Percentiles rank a stretch among this genome's conserved stretches.
Conservation (phyloP, 2,888 invertebrate species). For the Drosophila gaucha region DNA sequence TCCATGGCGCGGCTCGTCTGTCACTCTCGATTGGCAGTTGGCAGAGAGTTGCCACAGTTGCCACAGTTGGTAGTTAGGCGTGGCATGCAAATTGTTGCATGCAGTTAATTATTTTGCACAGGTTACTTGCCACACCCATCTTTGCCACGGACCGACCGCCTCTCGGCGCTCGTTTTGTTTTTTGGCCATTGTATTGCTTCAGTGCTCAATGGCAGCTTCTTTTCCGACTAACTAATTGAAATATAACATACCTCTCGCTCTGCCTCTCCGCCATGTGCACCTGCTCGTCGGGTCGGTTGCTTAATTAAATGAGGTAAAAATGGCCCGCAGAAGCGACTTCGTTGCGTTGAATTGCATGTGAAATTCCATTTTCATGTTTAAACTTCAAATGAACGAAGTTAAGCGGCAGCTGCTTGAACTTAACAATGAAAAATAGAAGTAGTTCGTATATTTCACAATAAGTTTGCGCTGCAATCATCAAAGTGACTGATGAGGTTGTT, state of each 20-base stretch:
- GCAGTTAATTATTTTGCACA: conserved; percentile 79
- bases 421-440: conserved; percentile 3
- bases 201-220: conserved; percentile 38
- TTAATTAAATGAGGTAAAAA: conserved; percentile 70
- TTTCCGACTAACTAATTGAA: conserved; percentile 68
- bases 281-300: neutral
- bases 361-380: conserved; percentile 30
- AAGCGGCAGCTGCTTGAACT: conserved; percentile 3
- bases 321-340: conserved; percentile 36
- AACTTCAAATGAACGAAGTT: conserved; percentile 25
- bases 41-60: conserved; percentile 15
- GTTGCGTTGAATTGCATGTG: conserved; percentile 31
- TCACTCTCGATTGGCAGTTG: conserved; percentile 48
- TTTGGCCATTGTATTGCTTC: conserved; percentile 17
- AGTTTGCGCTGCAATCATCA: conserved; percentile 2
- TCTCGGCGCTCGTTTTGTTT: neutral
- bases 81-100: conserved; percentile 76
- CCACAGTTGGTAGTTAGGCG: conserved; percentile 61
- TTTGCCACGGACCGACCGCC: conserved; percentile 10
- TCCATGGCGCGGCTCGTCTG: conserved; percentile 29
- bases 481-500: conserved; percentile 8
- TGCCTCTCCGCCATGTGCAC: too few species aligned
- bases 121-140: conserved; percentile 54
- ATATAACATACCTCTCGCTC: conserved; percentile 59
- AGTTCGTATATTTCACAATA: neutral